A percentile compares a stretch with the other conserved stretches of the same genome.
Evolutionary conservation across 2,888 invertebrate genomes (phyloP).

Genomic region (Tetropium fuscum): DNA sequence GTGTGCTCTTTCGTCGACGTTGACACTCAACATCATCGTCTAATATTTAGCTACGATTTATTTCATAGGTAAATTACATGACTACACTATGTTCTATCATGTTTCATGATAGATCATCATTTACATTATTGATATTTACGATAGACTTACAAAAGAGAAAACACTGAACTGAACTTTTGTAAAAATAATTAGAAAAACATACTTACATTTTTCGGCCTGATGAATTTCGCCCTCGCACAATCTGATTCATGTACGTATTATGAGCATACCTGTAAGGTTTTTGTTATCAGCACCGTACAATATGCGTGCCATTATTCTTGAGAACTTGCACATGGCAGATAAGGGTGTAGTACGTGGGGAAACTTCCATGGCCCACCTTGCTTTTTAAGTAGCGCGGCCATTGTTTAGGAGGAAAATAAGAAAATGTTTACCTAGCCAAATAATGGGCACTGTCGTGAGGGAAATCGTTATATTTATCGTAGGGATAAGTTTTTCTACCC

Average conservation of each 20-base stretch:
- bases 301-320: slow-evolving; percentile 54
- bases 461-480: slow-evolving; percentile 21
- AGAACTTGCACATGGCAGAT: slow-evolving; percentile 55
- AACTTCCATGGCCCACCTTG: slow-evolving; percentile 8
- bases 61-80: no score
- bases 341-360: slow-evolving; percentile 35
- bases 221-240: neutral
- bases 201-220: no score
- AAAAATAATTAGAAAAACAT: no score
- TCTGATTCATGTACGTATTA: slow-evolving; percentile 52
- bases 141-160: no score
- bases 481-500: no score
- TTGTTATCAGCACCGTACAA: slow-evolving; percentile 53
- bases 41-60: no score
- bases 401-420: slow-evolving; percentile 28
- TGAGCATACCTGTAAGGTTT: slow-evolving; percentile 48
- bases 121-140: no score
- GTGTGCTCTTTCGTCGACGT: no score
- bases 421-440: slow-evolving; percentile 16
- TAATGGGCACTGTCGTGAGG: slow-evolving; percentile 21
- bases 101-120: no score
- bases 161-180: no score
- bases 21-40: no score
- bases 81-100: no score
- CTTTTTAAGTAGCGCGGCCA: slow-evolving; percentile 17